Percentiles rank a stretch among this genome's conserved stretches.
These are phyloP conservation scores for Tragelaphus buxtoni DNA, from an alignment of 2,113 vertebrate species.

Conservation along the genomic window DNA sequence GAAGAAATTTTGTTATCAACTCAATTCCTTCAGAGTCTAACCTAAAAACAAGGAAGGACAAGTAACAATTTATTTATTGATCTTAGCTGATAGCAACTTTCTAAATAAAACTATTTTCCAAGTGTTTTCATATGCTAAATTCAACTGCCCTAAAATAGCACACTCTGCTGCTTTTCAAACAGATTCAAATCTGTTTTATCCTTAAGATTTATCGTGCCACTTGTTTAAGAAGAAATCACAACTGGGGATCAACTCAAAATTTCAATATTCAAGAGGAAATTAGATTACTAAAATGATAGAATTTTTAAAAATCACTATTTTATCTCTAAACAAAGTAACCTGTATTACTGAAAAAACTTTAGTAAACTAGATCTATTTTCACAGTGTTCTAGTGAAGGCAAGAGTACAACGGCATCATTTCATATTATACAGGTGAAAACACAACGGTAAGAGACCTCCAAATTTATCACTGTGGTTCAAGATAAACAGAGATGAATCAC, in stretches of 20 bases:
- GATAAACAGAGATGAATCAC: neutral
- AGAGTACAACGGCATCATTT: neutral
- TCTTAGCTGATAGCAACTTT: neutral
- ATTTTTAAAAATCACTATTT: neutral
- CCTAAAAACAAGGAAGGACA: conserved; percentile 79
- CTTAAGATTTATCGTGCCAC: neutral
- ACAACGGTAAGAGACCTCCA: neutral
- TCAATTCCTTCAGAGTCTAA: conserved; percentile 97
- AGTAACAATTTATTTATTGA: conserved; percentile 31
- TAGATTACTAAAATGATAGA: neutral
- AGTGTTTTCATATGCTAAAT: conserved; percentile 9
- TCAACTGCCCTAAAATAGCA: neutral
- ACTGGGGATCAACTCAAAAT: neutral
- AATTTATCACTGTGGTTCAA: neutral
- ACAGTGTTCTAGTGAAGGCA: neutral
- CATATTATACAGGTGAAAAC: neutral
- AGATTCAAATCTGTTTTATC: conserved; percentile 5
- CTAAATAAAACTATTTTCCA: conserved; percentile 20
- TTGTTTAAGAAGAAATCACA: conserved; percentile 18
- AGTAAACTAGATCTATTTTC: neutral
- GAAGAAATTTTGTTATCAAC: conserved; percentile 94
- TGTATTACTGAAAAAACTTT: neutral
- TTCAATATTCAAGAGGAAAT: conserved; percentile 34
- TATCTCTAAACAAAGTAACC: neutral
- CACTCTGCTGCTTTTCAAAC: neutral